Evolutionary conservation across 2,113 vertebrate species (phyloP), one percentile per base, ranked within the genome.

Genomic region (Promerops cafer): DNA sequence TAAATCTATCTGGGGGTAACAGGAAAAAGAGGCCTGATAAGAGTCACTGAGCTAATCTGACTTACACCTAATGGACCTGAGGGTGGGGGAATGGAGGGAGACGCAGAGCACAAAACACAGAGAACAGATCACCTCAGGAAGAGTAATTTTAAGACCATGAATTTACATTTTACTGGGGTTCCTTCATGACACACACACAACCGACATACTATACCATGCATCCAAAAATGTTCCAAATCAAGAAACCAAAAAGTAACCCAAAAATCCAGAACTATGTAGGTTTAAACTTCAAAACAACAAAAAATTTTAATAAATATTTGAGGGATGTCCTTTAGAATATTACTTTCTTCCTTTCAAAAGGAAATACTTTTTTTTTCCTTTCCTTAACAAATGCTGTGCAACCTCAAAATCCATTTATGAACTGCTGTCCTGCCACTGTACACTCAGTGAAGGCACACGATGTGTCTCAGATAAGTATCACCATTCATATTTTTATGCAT

Each of bases 1-100:
- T 76, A 83, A 66, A 94, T 92, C 90, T 91, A 83, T 95, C 85
- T n/a, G 45, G 28, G 57, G 39, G 33, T 69, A 92, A 84, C 42
- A 78, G 93, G 80, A 92, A 87, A 92, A 82, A 87, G 57, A 90
- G 27, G 61, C n/a, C 61, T 78, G 30, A 52, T 37, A 91, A 93
- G 59, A 95, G 47, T 52, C 71, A 93, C 45, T 20, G 74, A 93
- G 86, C 54, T 97, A 81, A 95, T 91, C 70, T 0, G 1, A 77
- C 33, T 83, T 65, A 77, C 0, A 6, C 39, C 83, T 83, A 87
- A 88, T 45, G 45, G 81, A 89, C 45, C 57, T 13, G 30, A 68
- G 64, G 27, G 60, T 16, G 22, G 13, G 23, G 44, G n/a, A 61
- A 47, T 2, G 11, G 37, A 70, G 19, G 14, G 54, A 81, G 31